Evolutionary conservation across 2,113 vertebrate genomes (phyloP), one percentile per base, ranked within the genome.

Genomic region (Dunckerocampus dactyliophorus): DNA sequence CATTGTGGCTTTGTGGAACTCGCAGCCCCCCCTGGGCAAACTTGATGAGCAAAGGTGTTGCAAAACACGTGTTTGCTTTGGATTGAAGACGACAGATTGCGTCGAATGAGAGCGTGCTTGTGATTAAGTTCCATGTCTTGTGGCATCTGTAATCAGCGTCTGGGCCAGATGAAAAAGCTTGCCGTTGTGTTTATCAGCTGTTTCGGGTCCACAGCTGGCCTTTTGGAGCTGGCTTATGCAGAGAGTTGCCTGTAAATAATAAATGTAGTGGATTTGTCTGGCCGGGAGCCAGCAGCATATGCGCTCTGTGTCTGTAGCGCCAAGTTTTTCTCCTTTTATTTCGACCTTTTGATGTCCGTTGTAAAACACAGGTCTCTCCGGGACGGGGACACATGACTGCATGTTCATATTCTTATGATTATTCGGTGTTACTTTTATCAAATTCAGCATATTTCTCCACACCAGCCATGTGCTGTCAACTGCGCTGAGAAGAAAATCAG

Each of bases 131-230:
- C 71, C 71, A 66, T 74, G 88, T 84, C 87, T 87, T 62, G 59
- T 87, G 85, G 83, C 88, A 89, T 89, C 88, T 92, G 88, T 92
- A 91, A 91, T 91, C 89, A 90, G 83, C 39, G 88, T 89, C 89
- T 89, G 87, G 82, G 61, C 65, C 81, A 88, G 87, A 90, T 91
- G 87, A 89, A 89, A 90, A 87, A 89, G 90, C 87, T 82, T 28
- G 79, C 72, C 79, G 24, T 62, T 82, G 82, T 90, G 88, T 88
- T 85, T 89, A 87, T 91, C 89, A 90, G 90, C 88, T 89, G 89
- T 88, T 88, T 88, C 71, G 76, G 76, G 77, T 79, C 77, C 84
- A 87, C 90, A 90, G 89, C 88, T 91, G 90, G 87, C 88, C 88
- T 83, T 34, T 87, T 84, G 83, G 68, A 85, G 79, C 53, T 39